A percentile compares a stretch with the other conserved stretches of the same genome.
These are phyloP conservation scores for Salvelinus alpinus DNA, from an alignment of 2,113 vertebrate genomes.

Conservation along the genomic window DNA sequence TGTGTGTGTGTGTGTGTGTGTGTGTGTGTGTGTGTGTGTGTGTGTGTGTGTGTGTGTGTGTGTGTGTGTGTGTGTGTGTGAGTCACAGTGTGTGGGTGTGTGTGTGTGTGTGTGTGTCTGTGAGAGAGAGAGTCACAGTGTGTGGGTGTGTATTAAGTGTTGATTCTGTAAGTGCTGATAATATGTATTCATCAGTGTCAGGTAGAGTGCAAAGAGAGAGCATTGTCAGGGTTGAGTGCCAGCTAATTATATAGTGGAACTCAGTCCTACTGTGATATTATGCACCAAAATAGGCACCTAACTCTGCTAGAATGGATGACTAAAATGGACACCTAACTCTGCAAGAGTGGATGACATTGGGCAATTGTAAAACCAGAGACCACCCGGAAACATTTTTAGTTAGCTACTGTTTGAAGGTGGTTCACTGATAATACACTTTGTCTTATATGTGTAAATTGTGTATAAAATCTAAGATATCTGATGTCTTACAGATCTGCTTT, in stretches of 20 bases:
- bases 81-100: no score
- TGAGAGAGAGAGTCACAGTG: constrained; percentile 18
- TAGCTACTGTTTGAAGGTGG: no score
- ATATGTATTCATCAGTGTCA: constrained; percentile 50
- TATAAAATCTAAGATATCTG: no score
- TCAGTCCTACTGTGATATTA: background rate
- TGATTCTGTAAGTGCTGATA: constrained; percentile 40
- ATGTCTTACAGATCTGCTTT: no score
- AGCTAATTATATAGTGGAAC: constrained; percentile 1
- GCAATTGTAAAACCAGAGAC: background rate
- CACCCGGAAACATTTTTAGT: no score
- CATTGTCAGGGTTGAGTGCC: constrained; percentile 18
- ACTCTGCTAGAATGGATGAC: background rate
- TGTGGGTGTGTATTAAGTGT: constrained; percentile 47
- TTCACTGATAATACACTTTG: background rate
- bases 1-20: no score
- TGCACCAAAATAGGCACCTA: background rate
- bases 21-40: no score
- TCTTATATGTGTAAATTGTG: background rate
- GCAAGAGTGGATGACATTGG: no score
- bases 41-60: no score
- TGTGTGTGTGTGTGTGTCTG: no score
- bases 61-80: no score
- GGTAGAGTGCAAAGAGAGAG: constrained; percentile 28
- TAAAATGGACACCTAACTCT: no score